These are phyloP conservation scores for Chlorodrepanis virens DNA, from an alignment of 2,113 vertebrate species.

Conservation along the genomic window DNA sequence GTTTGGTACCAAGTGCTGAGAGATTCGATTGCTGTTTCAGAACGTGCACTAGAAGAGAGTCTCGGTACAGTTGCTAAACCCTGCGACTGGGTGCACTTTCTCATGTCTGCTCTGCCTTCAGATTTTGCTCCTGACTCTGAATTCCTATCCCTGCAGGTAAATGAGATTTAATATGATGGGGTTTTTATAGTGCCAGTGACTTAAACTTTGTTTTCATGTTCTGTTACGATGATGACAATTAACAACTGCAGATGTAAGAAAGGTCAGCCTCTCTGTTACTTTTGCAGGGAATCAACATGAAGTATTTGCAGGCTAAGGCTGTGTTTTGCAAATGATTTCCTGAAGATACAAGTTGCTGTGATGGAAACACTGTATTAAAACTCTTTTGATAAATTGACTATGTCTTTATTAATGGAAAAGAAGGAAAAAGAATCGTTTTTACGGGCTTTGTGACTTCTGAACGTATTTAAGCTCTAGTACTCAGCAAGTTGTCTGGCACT, in stretches of 20 bases:
- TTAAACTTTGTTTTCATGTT: slow-evolving; percentile 75
- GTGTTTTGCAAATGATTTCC: slow-evolving; percentile 46
- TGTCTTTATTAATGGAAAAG: slow-evolving; percentile 44
- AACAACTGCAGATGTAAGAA: slow-evolving; percentile 64
- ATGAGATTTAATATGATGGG: slow-evolving; percentile 45
- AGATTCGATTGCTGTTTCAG: slow-evolving; percentile 15
- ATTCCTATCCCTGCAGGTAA: slow-evolving; percentile 55
- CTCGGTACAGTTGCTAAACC: slow-evolving; percentile 2
- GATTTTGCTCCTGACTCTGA: slow-evolving; percentile 54
- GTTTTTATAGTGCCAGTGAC: slow-evolving; percentile 55
- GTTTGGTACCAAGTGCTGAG: slow-evolving; percentile 38
- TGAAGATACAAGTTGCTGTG: slow-evolving; percentile 51
- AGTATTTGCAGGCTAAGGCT: slow-evolving; percentile 53
- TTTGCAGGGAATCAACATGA: slow-evolving; percentile 42
- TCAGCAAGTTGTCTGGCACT: slow-evolving; percentile 63
- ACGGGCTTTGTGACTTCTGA: slow-evolving; percentile 56
- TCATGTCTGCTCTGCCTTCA: slow-evolving; percentile 36
- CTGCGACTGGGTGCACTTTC: not conserved
- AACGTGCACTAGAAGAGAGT: not conserved
- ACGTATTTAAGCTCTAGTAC: slow-evolving; percentile 35
- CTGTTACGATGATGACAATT: slow-evolving; percentile 57
- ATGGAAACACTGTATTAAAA: slow-evolving; percentile 44
- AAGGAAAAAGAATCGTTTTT: slow-evolving; percentile 57
- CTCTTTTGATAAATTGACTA: slow-evolving; percentile 36
- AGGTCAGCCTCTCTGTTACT: slow-evolving; percentile 63